Evolutionary conservation across 2,113 vertebrate genomes (phyloP), one percentile per base, ranked within the genome.

Genomic region (Aix galericulata): DNA sequence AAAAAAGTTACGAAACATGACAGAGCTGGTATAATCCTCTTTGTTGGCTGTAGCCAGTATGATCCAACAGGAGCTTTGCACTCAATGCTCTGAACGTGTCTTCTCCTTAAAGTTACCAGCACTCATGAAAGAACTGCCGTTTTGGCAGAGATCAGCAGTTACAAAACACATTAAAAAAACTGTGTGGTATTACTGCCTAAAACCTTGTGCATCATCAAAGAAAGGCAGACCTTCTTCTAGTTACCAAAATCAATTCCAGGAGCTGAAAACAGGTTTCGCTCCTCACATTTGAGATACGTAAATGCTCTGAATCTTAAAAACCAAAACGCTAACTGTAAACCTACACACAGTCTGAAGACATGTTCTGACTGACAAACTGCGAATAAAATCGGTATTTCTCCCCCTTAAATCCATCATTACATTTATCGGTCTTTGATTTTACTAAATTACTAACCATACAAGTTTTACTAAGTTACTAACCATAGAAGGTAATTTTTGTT

Each of bases 21-120:
- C n/a, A 95, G 62, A 75, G 50, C 60, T 75, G 2, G 1, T 82
- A 66, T 91, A 93, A 95, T 95, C 88, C 69, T 92, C 94, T 95
- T 92, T 74, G 67, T 58, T 31, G 18, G 48, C 48, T 87, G 36
- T 7, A 93, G 67, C n/a, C 68, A 94, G 68, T 22, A 2, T 11
- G 52, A 87, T 85, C 77, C 78, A 94, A 94, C 34, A 93, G 86
- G 52, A 95, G 88, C 87, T 96, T 96, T 86, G 88, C 31, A 83
- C 73, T 89, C 82, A 86, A 0, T 21, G 69, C 67, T 88, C 86
- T 91, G 73, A 95, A 89, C 84, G 48, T 2, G 14, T 72, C 73
- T 88, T 94, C 91, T 81, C 78, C 67, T 91, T 94, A 95, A 92
- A 68, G 86, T 56, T 83, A 93, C 38, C 82, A 68, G 88, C 86